Conservation (phyloP, 2,888 invertebrate species). For the Volucella inanis region DNA sequence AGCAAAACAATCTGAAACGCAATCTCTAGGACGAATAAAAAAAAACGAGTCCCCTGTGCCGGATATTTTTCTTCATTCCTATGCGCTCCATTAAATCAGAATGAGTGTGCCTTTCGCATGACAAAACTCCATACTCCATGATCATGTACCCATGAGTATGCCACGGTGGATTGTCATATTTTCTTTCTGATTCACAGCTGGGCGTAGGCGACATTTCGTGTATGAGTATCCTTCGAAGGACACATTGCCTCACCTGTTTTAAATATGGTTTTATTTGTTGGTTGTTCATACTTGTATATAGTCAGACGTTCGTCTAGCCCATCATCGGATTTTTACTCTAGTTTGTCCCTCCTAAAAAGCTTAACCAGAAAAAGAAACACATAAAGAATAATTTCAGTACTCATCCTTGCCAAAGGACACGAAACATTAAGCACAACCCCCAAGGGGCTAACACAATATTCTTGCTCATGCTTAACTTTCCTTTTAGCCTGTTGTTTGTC, state of each 20-base stretch:
- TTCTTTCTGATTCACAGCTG: background rate
- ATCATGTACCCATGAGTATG: no score
- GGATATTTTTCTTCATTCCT: slow-evolving; percentile 27
- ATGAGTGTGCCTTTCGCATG: slow-evolving; percentile 53
- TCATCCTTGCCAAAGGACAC: slow-evolving; percentile 22
- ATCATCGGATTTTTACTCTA: background rate
- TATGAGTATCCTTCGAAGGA: slow-evolving; percentile 8
- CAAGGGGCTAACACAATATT: slow-evolving; percentile 57
- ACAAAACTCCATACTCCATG: slow-evolving; percentile 16
- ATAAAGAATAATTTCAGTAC: slow-evolving; percentile 4
- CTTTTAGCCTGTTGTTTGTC: slow-evolving; percentile 43
- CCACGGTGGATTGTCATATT: background rate
- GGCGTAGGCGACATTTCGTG: slow-evolving; percentile 5
- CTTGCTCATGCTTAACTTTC: slow-evolving; percentile 53
- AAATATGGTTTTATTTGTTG: background rate
- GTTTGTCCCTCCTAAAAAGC: background rate
- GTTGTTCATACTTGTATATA: background rate
- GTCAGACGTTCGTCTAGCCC: slow-evolving; percentile 27
- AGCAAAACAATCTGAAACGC: background rate
- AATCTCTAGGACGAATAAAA: background rate
- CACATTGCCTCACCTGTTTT: slow-evolving; percentile 24
- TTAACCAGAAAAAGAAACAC: background rate
- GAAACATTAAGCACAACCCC: slow-evolving; percentile 55
- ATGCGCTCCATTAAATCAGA: slow-evolving; percentile 56
- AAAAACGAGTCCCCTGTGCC: background rate